Percentiles rank a stretch among this genome's conserved stretches.
These are phyloP conservation scores for Poecile atricapillus DNA, from an alignment of 2,113 vertebrate genomes.

Conservation along the genomic window DNA sequence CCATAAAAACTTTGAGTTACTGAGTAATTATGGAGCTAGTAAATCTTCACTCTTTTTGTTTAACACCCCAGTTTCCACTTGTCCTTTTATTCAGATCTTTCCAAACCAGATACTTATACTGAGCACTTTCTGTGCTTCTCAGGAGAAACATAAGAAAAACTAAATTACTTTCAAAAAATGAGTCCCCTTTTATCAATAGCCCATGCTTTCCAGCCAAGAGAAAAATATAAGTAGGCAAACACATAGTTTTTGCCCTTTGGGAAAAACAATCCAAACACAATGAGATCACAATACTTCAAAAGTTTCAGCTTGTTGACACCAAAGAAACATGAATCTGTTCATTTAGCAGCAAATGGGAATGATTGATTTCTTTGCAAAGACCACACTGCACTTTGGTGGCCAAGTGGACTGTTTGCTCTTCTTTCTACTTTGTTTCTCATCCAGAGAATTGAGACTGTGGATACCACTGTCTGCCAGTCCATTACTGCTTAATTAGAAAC, in stretches of 20 bases:
- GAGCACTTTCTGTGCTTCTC: background rate
- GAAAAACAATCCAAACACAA: background rate
- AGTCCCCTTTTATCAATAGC: background rate
- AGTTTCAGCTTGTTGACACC: rapidly evolving
- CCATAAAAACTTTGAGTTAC: background rate
- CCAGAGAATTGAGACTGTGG: background rate
- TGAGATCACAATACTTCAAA: rapidly evolving
- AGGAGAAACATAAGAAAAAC: background rate
- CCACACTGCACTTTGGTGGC: background rate
- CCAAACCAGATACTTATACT: background rate
- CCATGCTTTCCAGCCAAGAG: background rate
- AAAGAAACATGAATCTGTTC: background rate
- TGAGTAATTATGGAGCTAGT: background rate
- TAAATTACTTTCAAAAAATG: background rate
- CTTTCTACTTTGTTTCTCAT: background rate
- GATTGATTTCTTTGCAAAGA: background rate
- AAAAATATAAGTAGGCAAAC: rapidly evolving
- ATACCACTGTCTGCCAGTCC: background rate
- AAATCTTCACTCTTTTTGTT: background rate
- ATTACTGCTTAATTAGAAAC: background rate
- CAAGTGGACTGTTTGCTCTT: background rate
- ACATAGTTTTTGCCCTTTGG: background rate
- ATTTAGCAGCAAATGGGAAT: background rate
- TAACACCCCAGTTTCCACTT: background rate
- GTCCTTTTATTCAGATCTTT: background rate